A percentile compares a stretch with the other conserved stretches of the same genome.
These are phyloP conservation scores for Trachemys scripta DNA, from an alignment of 2,113 vertebrate genomes.

Conservation along the genomic window DNA sequence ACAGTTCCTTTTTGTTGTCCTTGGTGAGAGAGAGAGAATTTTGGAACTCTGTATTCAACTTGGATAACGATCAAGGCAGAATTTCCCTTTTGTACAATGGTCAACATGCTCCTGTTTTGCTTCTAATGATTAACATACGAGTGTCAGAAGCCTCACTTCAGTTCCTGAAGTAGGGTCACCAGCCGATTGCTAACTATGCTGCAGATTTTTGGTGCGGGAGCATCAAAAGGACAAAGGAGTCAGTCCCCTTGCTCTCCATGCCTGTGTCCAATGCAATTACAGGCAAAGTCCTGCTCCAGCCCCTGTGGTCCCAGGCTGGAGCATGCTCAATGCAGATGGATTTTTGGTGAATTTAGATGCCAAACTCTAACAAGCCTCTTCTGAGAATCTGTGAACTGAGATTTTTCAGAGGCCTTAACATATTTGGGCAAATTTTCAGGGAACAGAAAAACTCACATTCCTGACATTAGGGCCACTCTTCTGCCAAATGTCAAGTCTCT, in stretches of 20 bases:
- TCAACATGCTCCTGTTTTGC: background rate
- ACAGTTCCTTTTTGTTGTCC: background rate
- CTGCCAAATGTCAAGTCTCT: background rate
- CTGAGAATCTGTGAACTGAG: background rate
- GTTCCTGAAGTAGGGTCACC: background rate
- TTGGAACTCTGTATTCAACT: background rate
- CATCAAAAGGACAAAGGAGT: background rate
- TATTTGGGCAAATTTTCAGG: background rate
- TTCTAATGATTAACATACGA: background rate
- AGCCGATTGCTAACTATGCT: background rate
- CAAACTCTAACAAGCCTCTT: background rate
- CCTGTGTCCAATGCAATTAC: background rate
- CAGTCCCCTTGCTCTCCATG: background rate
- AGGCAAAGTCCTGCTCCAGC: background rate
- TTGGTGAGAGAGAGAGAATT: background rate
- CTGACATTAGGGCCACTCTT: background rate
- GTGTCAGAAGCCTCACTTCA: background rate
- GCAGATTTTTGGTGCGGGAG: background rate
- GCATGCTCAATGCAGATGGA: background rate
- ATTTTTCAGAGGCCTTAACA: background rate
- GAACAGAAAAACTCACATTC: background rate
- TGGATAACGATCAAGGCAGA: background rate
- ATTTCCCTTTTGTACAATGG: background rate
- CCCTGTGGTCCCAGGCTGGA: background rate
- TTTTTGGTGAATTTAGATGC: background rate